Conservation (phyloP, 2,113 vertebrate genomes). For the Micromys minutus region DNA sequence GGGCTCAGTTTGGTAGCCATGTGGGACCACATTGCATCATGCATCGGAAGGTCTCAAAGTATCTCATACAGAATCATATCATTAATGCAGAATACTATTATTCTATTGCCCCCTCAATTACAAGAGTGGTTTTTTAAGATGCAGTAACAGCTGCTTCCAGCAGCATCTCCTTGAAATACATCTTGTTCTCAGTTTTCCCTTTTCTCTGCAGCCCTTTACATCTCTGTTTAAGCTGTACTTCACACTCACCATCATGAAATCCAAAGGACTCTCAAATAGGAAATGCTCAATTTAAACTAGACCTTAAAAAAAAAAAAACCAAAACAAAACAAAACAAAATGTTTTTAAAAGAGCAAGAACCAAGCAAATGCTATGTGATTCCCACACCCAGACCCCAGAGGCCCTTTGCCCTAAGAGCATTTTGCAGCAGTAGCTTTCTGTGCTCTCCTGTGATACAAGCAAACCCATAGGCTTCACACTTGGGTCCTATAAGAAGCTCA, state of each 20-base stretch:
- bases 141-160: conserved; percentile 64
- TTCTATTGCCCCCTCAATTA: conserved; percentile 71
- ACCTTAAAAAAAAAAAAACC: not conserved
- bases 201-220: conserved; percentile 54
- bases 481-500: conserved; percentile 32
- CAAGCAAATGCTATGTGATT: not conserved
- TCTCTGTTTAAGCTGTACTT: conserved; percentile 68
- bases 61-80: conserved; percentile 44
- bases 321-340: no score
- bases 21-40: conserved; percentile 10
- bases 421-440: not conserved
- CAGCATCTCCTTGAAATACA: conserved; percentile 60
- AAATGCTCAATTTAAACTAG: conserved; percentile 42
- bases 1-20: conserved; percentile 22
- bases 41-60: conserved; percentile 36
- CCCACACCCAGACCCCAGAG: not conserved
- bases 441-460: not conserved
- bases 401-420: not conserved
- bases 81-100: conserved; percentile 51
- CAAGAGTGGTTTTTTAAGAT: conserved; percentile 74
- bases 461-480: conserved; percentile 43
- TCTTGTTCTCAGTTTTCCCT: conserved; percentile 60
- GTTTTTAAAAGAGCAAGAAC: not conserved
- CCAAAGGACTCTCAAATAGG: conserved; percentile 45
- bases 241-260: conserved; percentile 54